Conservation (phyloP, 2,113 vertebrate genomes). For the Xerus inauris region DNA sequence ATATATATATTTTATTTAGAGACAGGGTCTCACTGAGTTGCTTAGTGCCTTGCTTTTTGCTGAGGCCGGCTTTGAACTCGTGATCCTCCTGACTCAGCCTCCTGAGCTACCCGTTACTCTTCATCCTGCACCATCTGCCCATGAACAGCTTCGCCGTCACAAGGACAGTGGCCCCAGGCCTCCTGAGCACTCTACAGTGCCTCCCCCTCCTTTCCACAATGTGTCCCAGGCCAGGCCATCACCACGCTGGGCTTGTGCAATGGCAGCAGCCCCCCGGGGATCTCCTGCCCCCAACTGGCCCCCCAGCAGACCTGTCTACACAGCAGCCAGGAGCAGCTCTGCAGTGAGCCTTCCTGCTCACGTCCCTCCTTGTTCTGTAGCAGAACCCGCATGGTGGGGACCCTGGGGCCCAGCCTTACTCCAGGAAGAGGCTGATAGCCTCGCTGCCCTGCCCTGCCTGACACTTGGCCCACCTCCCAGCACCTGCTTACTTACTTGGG, state of each 20-base stretch:
- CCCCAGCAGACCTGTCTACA: not conserved
- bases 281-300: not conserved
- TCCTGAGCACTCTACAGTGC: not conserved
- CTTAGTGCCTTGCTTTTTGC: too few relatives aligned
- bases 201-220: not conserved
- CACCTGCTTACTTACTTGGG: fast-evolving
- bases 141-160: not conserved
- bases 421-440: not conserved
- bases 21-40: too few relatives aligned
- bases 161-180: not conserved
- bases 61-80: too few relatives aligned
- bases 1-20: too few relatives aligned
- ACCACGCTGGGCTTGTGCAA: too few relatives aligned
- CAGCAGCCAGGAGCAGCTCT: not conserved
- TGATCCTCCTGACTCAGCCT: too few relatives aligned
- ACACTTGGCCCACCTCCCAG: not conserved
- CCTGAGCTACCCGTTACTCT: too few relatives aligned
- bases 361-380: too few relatives aligned
- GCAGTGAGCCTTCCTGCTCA: too few relatives aligned
- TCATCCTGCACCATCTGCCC: too few relatives aligned
- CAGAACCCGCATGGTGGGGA: not conserved
- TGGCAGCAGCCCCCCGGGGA: not conserved
- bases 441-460: not conserved
- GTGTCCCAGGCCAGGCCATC: not conserved
- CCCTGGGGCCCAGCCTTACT: not conserved